Base-by-base conservation (phyloP, 2,113 vertebrate genomes). In the Calyptomena viridis region DNA sequence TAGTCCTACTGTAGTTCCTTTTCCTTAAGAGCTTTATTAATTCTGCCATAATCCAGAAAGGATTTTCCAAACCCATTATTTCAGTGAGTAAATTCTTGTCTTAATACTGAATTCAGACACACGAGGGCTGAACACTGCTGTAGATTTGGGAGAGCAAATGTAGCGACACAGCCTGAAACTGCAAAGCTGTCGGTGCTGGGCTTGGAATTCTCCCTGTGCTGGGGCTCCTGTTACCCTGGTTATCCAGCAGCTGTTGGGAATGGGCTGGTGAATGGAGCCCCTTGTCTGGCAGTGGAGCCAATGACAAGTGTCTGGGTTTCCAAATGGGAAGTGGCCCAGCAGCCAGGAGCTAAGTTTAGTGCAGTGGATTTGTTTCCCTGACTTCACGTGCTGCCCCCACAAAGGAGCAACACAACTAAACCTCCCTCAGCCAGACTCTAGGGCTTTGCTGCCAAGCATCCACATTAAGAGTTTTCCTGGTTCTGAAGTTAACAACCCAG, bases 201-300 rank as follows among this genome's bases (percentile, higher is more conserved):
- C 63, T 67, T 24, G 88, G 80, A 86, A 90, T 94, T 67, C 71
- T 72, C 37, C 40, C 90, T 21, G 81, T 80, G 87, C 83, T 2
- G n/a, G 80, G 72, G 53, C 56, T 93, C 82, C 4, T 75, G 19
- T 96, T 97, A 37, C 88, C 80, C 79, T 40, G 73, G 23, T 56
- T 68, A 33, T 42, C 44, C 19, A 62, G 83, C 93, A 96, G 94
- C 95, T 97, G 94, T 75, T 92, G 87, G 95, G 56, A 72, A 55
- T 3, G 11, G 84, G 3, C 71, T 91, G 81, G 18, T 97, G 93
- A 97, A 97, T 96, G 89, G 93, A 73, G 87, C 58, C 92, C 90
- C 95, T 98, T 97, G 96, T 97, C 94, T 96, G 80, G 28, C 19
- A 7, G 6, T 56, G 27, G 92, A 95, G 93, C 76, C 92, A 60